Percentiles rank a stretch among this genome's conserved stretches.
These are phyloP conservation scores for Sebastiscus tertius DNA, from an alignment of 2,797 vertebrate species.

Conservation along the genomic window DNA sequence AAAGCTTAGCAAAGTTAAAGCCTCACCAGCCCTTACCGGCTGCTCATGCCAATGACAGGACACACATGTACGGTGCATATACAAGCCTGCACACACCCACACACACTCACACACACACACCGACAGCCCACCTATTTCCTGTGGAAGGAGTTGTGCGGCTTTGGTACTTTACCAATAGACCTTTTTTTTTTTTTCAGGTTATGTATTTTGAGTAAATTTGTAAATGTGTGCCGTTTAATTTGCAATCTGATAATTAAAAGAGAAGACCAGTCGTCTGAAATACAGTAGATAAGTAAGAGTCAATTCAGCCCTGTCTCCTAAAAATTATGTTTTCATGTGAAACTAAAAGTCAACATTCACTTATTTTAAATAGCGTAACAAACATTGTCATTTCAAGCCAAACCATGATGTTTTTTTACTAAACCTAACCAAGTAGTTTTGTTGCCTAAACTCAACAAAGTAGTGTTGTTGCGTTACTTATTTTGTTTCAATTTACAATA, in stretches of 20 bases:
- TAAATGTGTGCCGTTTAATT: background rate
- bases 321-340: no score
- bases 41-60: constrained; percentile 83
- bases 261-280: background rate
- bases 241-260: background rate
- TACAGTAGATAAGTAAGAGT: background rate
- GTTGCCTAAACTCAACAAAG: no score
- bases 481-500: no score
- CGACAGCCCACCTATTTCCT: constrained; percentile 3
- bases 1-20: constrained; percentile 99
- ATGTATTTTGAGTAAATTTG: background rate
- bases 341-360: no score
- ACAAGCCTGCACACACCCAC: constrained; percentile 26
- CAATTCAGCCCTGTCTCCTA: no score
- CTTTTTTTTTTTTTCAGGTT: background rate
- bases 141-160: background rate
- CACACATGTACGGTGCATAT: constrained; percentile 45
- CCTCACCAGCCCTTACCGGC: constrained; percentile 92
- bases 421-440: no score
- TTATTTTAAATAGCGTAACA: no score
- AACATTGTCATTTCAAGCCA: no score
- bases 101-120: constrained; percentile 26
- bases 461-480: no score
- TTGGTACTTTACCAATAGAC: background rate
- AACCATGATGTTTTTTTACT: no score